Evolutionary conservation across 2,888 invertebrate species (phyloP).

Genomic region (Diaprepes abbreviatus): DNA sequence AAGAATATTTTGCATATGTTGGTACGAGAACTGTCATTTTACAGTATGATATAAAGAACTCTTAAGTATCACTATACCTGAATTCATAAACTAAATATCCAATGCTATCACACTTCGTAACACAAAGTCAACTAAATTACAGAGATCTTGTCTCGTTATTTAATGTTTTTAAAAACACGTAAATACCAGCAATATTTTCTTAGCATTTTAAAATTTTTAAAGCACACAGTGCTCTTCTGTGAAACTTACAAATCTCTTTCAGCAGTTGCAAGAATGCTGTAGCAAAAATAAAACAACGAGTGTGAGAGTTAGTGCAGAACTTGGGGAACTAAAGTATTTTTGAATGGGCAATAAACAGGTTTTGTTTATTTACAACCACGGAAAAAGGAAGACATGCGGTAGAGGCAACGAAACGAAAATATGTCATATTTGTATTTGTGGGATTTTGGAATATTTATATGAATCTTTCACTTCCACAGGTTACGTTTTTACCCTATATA

Average conservation of each 20-base stretch:
- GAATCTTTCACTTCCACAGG: background rate
- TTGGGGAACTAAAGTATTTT: background rate
- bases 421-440: background rate
- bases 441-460: background rate
- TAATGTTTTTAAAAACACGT: too few species aligned
- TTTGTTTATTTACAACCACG: conserved; percentile 10
- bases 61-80: too few species aligned
- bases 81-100: too few species aligned
- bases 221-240: too few species aligned
- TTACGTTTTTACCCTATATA: background rate
- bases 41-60: too few species aligned
- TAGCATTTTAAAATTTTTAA: too few species aligned
- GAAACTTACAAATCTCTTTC: conserved; percentile 5
- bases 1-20: too few species aligned
- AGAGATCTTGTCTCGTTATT: too few species aligned
- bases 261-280: background rate
- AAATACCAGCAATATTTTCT: too few species aligned
- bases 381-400: background rate
- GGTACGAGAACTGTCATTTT: too few species aligned
- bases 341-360: conserved; percentile 2
- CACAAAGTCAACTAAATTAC: too few species aligned
- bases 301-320: background rate
- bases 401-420: conserved; percentile 1
- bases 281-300: background rate
- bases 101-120: too few species aligned